Percentiles rank a stretch among this genome's conserved stretches.
Conservation (phyloP, 2,113 vertebrate genomes). For the Balaeniceps rex region DNA sequence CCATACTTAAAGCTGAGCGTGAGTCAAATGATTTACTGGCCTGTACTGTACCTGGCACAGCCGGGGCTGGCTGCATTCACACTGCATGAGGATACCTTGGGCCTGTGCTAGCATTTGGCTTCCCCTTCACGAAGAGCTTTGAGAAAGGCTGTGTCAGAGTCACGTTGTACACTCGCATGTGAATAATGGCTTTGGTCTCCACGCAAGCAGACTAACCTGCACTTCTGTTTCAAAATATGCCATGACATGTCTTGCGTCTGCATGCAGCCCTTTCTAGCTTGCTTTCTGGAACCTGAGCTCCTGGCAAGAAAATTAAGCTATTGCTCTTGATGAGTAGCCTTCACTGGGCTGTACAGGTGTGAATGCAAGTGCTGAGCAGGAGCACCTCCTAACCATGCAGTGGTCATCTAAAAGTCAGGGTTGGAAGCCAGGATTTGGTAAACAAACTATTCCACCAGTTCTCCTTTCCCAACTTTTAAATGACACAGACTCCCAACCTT, state of each 20-base stretch:
- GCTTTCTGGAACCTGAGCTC: neutral
- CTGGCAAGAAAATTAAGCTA: neutral
- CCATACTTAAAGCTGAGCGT: neutral
- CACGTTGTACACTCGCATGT: accelerated
- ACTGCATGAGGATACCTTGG: neutral
- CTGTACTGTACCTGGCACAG: neutral
- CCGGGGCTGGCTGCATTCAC: neutral
- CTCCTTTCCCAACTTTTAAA: neutral
- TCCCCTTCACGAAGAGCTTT: neutral
- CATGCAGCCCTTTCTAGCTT: neutral
- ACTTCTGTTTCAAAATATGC: neutral
- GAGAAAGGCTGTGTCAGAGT: neutral
- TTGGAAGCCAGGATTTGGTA: neutral
- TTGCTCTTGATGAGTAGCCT: neutral
- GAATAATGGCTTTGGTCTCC: neutral
- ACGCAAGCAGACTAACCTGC: accelerated
- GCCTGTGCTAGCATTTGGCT: neutral
- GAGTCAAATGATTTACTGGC: neutral
- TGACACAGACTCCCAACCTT: neutral
- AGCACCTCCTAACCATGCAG: neutral
- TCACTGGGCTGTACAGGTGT: neutral
- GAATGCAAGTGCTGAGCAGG: neutral
- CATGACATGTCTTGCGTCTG: neutral
- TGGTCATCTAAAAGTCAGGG: neutral
- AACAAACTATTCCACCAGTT: neutral